Evolutionary conservation across 2,888 invertebrate species (phyloP).

Genomic region (Metellina segmentata): DNA sequence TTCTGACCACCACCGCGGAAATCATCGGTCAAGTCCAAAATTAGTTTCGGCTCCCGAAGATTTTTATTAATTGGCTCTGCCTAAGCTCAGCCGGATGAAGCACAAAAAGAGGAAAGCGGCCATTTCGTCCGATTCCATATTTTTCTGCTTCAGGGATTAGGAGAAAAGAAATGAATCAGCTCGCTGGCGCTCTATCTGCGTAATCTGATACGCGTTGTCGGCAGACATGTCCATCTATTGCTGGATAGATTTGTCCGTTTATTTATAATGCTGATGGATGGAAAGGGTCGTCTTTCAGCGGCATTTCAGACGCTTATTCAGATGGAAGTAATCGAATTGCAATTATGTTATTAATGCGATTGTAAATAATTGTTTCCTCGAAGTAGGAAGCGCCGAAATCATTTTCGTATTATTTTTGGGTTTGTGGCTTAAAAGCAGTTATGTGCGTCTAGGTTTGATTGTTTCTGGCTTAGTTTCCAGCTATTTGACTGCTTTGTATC

Average conservation of each 20-base stretch:
- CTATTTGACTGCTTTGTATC: neutral
- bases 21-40: slow-evolving; percentile 43
- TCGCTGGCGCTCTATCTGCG: neutral
- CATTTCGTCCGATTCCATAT: slow-evolving; percentile 6
- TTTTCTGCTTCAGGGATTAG: slow-evolving; percentile 33
- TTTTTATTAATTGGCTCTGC: slow-evolving; percentile 14
- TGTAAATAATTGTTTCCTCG: neutral
- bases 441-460: slow-evolving; percentile 2
- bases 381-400: slow-evolving; percentile 1
- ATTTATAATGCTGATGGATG: slow-evolving; percentile 17
- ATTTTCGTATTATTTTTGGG: slow-evolving; percentile 10
- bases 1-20: neutral
- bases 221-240: neutral
- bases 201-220: slow-evolving; percentile 27
- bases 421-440: neutral
- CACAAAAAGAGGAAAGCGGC: neutral
- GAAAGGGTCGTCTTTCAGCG: neutral
- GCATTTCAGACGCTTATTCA: neutral
- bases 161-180: slow-evolving; percentile 19
- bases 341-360: neutral
- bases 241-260: neutral
- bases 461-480: neutral
- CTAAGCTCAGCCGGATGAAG: neutral
- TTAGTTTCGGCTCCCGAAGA: slow-evolving; percentile 15
- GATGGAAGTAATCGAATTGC: neutral